These are phyloP conservation scores for Pelobates cultripes DNA, from an alignment of 2,797 vertebrate genomes.

Conservation along the genomic window DNA sequence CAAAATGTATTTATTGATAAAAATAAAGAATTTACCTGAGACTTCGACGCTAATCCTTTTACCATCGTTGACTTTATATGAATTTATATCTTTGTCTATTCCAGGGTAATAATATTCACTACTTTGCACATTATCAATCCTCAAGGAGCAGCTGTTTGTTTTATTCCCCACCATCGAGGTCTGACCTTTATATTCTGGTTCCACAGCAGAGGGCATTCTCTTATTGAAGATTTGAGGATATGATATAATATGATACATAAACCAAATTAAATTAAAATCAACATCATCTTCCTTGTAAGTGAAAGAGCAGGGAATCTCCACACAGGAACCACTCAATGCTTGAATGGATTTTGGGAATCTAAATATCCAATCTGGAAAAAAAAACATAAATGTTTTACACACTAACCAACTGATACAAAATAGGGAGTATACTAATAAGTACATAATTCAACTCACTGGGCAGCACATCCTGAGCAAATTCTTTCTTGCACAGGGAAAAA, in stretches of 20 bases:
- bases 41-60: neutral
- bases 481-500: too few species aligned
- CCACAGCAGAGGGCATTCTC: neutral
- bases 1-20: too few species aligned
- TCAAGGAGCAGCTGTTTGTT: constrained; percentile 32
- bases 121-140: neutral
- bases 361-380: constrained; percentile 10
- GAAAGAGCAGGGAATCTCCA: constrained; percentile 35
- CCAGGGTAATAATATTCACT: neutral
- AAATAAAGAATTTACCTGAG: neutral
- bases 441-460: too few species aligned
- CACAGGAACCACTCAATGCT: constrained; percentile 16
- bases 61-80: neutral
- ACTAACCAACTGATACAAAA: too few species aligned
- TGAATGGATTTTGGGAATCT: neutral
- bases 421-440: too few species aligned
- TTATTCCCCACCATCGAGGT: constrained; percentile 9
- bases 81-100: constrained; percentile 1
- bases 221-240: neutral
- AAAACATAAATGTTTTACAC: too few species aligned
- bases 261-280: constrained; percentile 25
- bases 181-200: neutral
- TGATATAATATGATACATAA: neutral
- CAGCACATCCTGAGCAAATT: too few species aligned
- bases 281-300: neutral